Evolutionary conservation across 2,888 invertebrate species (phyloP).

Genomic region (Pterobdella sp.): DNA sequence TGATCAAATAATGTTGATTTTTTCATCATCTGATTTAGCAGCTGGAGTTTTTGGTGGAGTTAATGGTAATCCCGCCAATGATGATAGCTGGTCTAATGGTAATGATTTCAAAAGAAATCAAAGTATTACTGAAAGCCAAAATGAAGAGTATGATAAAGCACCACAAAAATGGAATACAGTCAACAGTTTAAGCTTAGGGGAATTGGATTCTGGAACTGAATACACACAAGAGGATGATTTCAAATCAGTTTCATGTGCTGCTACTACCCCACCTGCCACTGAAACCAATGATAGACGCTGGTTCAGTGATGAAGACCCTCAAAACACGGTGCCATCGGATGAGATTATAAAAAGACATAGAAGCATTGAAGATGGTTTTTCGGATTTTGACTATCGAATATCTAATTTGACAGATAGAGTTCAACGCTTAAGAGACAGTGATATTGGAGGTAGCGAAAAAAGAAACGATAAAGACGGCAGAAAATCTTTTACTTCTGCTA

Average conservation of each 20-base stretch:
- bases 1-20: conserved; percentile 25
- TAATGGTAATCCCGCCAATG: neutral
- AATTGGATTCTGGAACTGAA: too few species aligned
- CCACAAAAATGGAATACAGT: conserved; percentile 18
- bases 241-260: neutral
- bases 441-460: neutral
- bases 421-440: neutral
- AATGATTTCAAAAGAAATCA: neutral
- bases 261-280: neutral
- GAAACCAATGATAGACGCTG: conserved; percentile 19
- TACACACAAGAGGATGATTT: neutral
- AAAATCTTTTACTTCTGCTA: neutral
- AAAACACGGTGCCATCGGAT: neutral
- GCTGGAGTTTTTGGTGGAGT: conserved; percentile 25
- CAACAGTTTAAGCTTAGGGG: conserved; percentile 5
- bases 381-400: conserved; percentile 4
- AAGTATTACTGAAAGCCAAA: neutral
- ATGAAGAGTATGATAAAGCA: neutral
- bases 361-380: conserved; percentile 20
- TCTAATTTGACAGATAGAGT: conserved; percentile 8
- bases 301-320: conserved; percentile 25
- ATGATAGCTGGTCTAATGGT: neutral
- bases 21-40: conserved; percentile 24
- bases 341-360: neutral
- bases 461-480: neutral